Conservation (phyloP, 2,113 vertebrate genomes). For the Ranitomeya variabilis region DNA sequence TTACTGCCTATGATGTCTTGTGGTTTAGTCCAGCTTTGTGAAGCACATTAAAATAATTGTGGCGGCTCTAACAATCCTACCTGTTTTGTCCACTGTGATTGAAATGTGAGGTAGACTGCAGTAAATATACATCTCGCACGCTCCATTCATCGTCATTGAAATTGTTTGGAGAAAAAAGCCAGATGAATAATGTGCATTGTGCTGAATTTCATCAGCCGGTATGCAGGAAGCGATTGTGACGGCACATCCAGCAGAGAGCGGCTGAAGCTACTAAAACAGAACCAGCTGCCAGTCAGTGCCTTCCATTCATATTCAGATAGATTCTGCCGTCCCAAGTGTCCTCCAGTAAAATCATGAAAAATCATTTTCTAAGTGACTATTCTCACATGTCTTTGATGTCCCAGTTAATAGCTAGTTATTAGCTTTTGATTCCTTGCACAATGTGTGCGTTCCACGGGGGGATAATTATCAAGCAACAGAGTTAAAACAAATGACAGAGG, state of each 20-base stretch:
- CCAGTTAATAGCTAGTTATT: constrained; percentile 54
- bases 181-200: constrained; percentile 6
- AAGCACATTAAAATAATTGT: constrained; percentile 13
- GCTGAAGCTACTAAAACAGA: constrained; percentile 13
- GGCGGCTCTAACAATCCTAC: background rate
- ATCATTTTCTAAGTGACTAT: constrained; percentile 50
- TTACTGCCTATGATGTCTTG: background rate
- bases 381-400: constrained; percentile 50
- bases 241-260: constrained; percentile 21
- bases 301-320: constrained; percentile 51
- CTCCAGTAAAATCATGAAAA: constrained; percentile 49
- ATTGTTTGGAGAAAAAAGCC: constrained; percentile 10
- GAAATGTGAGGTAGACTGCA: background rate
- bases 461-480: constrained; percentile 50
- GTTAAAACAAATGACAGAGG: constrained; percentile 53
- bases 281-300: constrained; percentile 12
- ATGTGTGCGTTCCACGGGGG: constrained; percentile 50
- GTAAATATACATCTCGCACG: constrained; percentile 1
- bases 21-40: constrained; percentile 7
- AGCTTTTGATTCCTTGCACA: constrained; percentile 53
- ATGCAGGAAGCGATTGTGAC: background rate
- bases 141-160: background rate
- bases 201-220: constrained; percentile 9
- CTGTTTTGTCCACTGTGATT: background rate
- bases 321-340: constrained; percentile 41